Evolutionary conservation across 2,113 vertebrate species (phyloP).

Genomic region (Myrmophylax atrothorax): DNA sequence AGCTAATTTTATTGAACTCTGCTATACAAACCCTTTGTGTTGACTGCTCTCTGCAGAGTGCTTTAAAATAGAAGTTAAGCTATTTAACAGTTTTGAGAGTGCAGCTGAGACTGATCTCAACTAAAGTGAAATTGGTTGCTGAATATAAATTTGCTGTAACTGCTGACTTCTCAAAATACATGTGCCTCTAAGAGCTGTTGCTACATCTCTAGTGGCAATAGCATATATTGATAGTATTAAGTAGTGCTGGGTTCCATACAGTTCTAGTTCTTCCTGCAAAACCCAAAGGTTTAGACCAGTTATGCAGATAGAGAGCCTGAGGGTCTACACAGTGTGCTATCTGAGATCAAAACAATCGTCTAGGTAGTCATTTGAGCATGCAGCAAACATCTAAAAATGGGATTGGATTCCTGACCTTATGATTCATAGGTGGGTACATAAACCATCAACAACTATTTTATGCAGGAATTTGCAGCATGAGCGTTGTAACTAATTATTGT

Average conservation of each 20-base stretch:
- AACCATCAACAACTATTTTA: not conserved
- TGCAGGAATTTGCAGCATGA: not conserved
- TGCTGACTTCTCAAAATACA: not conserved
- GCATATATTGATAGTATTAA: not conserved
- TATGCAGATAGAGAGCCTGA: not conserved
- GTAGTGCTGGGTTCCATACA: not conserved
- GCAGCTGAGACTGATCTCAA: not conserved
- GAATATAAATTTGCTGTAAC: not conserved
- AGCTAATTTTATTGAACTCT: not conserved
- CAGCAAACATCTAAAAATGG: not conserved
- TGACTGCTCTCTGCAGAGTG: not conserved
- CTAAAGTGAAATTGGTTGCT: not conserved
- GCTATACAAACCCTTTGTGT: not conserved
- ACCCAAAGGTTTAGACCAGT: not conserved
- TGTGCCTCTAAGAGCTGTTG: not conserved
- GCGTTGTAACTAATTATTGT: not conserved
- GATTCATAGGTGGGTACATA: not conserved
- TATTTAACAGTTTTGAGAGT: not conserved
- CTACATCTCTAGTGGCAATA: not conserved
- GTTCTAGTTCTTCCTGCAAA: not conserved
- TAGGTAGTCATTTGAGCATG: not conserved
- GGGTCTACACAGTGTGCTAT: not conserved
- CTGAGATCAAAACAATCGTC: not conserved
- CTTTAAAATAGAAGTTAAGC: not conserved
- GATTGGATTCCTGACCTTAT: not conserved